phyloP scores from a whole-genome alignment of 2,888 invertebrate genomes.

The Elysia crispata region DNA sequence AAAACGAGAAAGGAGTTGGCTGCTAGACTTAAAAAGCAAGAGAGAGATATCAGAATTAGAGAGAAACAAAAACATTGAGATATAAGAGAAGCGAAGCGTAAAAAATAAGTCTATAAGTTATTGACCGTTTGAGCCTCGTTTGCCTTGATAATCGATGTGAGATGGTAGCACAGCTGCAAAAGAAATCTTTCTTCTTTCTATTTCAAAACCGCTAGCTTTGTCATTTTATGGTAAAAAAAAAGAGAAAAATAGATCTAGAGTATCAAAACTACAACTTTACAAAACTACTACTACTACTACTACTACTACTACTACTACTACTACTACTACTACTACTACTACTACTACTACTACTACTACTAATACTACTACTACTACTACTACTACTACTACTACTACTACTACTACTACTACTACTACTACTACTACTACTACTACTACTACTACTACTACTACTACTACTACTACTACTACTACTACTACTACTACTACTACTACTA shows the following conservation, averaged over 20 bases:
- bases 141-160: too few relatives aligned
- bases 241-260: too few relatives aligned
- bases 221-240: too few relatives aligned
- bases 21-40: too few relatives aligned
- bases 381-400: conserved; percentile 31
- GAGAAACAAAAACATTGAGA: too few relatives aligned
- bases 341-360: neutral
- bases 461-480: conserved; percentile 6
- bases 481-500: neutral
- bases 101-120: too few relatives aligned
- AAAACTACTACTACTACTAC: neutral
- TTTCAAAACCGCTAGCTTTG: neutral
- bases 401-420: conserved; percentile 31
- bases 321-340: neutral
- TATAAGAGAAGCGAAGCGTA: too few relatives aligned
- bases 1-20: too few relatives aligned
- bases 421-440: conserved; percentile 13
- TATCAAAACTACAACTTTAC: neutral
- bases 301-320: neutral
- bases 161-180: too few relatives aligned
- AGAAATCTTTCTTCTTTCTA: too few relatives aligned
- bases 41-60: too few relatives aligned
- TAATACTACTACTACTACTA: conserved; percentile 17
- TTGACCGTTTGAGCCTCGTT: too few relatives aligned
- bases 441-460: neutral